Evolutionary conservation across 1,140 invertebrate species (phyloP), one percentile per base, ranked within the genome.

Genomic region (Conus betulinus): DNA sequence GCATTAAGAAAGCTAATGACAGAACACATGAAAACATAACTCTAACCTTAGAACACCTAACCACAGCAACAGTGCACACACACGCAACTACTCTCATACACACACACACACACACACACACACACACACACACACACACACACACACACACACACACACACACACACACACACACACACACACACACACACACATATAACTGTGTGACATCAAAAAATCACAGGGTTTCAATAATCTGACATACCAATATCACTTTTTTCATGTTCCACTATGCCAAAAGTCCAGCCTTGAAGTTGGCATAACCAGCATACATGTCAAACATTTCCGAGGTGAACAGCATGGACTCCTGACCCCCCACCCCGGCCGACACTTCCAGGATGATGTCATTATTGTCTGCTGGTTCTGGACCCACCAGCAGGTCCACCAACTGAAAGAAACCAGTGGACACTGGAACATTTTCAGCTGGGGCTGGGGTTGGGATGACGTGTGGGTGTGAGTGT

Each of bases 341-440:
- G 0, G 99, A 97, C 96, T 99, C 99, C 93, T 98, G 97, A 1
- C 99, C 99, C 39, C 52, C 99, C 0, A 98, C 98, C n/a, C 99
- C 99, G 3, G 98, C 96, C 82, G 96, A 96, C n/a, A 99, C 96
- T 96, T 99, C 98, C 52, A 99, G 67, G 39, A 92, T 87, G 76
- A 91, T 91, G 88, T 93, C 91, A 67, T 90, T 92, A 15, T 92
- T 87, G 85, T 93, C 91, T 20, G 27, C 88, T 25, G 76, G 79
- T 13, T 88, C 88, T 63, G 89, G 85, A 3, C 91, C 91, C 52
- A 91, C 88, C 27, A 93, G 39, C 20, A 88, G 53, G 39, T 91
- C 89, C 11, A 91, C 51, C n/a, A 92, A 39, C 92, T 92, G 86
- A 55, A 25, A 57, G n/a, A 13, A 8, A 39, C 11, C 81, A 51